Evolutionary conservation across 2,113 vertebrate genomes (phyloP).

Genomic region (Synodontis membranacea): DNA sequence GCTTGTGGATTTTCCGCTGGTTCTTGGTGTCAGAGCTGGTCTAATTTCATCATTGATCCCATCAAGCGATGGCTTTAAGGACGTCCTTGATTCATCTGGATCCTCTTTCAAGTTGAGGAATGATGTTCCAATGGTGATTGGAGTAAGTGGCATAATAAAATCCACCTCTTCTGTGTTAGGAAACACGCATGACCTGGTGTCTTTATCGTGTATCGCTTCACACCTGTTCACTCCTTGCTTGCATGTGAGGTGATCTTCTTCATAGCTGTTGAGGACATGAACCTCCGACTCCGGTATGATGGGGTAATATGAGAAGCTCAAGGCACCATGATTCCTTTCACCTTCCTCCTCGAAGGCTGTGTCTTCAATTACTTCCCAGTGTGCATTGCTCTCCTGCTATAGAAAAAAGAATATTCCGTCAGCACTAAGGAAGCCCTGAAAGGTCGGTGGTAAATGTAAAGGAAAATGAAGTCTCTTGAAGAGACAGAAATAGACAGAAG

Average conservation of each 20-base stretch:
- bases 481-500: background rate
- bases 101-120: slow-evolving; percentile 57
- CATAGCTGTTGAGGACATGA: slow-evolving; percentile 29
- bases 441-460: background rate
- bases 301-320: slow-evolving; percentile 51
- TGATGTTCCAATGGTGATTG: slow-evolving; percentile 52
- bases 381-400: slow-evolving; percentile 54
- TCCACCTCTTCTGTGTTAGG: slow-evolving; percentile 33
- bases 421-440: background rate
- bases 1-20: background rate
- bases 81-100: slow-evolving; percentile 43
- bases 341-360: slow-evolving; percentile 36
- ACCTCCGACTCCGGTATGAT: background rate
- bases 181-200: slow-evolving; percentile 1
- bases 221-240: background rate
- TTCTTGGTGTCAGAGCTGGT: background rate
- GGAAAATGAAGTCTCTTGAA: background rate
- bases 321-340: slow-evolving; percentile 36
- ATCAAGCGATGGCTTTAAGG: slow-evolving; percentile 49
- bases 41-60: slow-evolving; percentile 35
- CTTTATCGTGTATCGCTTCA: background rate
- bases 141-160: slow-evolving; percentile 67
- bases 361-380: slow-evolving; percentile 60
- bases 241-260: slow-evolving; percentile 2
- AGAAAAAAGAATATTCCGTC: slow-evolving; percentile 33